These are phyloP conservation scores for Sebastes itinus DNA, from an alignment of 2,797 vertebrate species.

Conservation along the genomic window DNA sequence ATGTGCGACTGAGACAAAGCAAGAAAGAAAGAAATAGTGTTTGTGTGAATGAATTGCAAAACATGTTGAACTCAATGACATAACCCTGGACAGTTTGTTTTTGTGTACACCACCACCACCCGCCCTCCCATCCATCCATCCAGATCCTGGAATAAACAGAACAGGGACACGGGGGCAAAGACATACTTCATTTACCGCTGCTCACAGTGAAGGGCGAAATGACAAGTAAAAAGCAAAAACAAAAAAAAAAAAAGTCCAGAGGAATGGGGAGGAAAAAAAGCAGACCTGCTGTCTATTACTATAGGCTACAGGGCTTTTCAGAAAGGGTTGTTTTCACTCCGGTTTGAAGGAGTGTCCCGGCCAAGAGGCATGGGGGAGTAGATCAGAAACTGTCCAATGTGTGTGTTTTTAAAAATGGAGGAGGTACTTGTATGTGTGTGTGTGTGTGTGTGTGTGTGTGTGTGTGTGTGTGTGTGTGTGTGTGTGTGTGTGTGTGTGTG, in stretches of 20 bases:
- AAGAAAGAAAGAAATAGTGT: background rate
- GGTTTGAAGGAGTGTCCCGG: slow-evolving; percentile 14
- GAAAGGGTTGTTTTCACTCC: slow-evolving; percentile 42
- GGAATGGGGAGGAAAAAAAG: slow-evolving; percentile 18
- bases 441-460: background rate
- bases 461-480: background rate
- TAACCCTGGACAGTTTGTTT: slow-evolving; percentile 11
- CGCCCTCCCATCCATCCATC: background rate
- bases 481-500: too few relatives aligned
- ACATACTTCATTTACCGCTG: slow-evolving; percentile 31
- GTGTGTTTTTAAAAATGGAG: slow-evolving; percentile 4
- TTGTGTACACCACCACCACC: background rate
- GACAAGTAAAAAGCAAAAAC: background rate
- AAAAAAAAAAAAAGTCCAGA: background rate
- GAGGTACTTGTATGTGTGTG: background rate
- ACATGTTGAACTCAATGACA: slow-evolving; percentile 31
- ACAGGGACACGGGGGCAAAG: slow-evolving; percentile 24
- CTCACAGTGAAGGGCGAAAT: slow-evolving; percentile 21
- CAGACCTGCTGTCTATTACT: slow-evolving; percentile 23
- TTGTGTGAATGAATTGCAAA: background rate
- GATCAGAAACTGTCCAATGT: slow-evolving; percentile 17
- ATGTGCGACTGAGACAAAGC: background rate
- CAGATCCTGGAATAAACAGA: slow-evolving; percentile 26
- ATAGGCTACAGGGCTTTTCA: slow-evolving; percentile 27
- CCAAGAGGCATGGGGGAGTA: slow-evolving; percentile 15